A percentile compares a stretch with the other conserved stretches of the same genome.
phyloP scores from a whole-genome alignment of 1,140 invertebrate species.

The Paracyclopina nana region DNA sequence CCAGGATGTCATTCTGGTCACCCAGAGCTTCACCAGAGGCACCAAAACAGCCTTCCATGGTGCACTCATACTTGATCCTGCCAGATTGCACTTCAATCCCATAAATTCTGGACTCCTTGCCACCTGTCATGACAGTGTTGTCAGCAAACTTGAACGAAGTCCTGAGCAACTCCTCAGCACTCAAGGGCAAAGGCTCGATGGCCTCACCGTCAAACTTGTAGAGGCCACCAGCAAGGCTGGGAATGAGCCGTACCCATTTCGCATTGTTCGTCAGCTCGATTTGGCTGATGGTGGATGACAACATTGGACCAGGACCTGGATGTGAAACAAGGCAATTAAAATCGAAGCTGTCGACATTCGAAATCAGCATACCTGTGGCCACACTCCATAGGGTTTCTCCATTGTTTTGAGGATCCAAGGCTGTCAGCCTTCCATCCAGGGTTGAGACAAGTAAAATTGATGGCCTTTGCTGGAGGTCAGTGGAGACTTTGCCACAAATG shows the following conservation, averaged over 20 bases:
- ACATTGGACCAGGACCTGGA: conserved; percentile 16
- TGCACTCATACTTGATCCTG: conserved; percentile 52
- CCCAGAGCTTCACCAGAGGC: conserved; percentile 25
- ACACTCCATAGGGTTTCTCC: conserved; percentile 52
- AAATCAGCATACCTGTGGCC: conserved; percentile 29
- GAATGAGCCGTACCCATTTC: conserved; percentile 64
- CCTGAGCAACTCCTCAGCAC: conserved; percentile 57
- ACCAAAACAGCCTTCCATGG: conserved; percentile 48
- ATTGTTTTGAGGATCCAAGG: conserved; percentile 42
- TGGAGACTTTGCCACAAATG: too few species aligned
- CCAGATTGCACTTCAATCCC: conserved; percentile 52
- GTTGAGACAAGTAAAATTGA: conserved; percentile 67
- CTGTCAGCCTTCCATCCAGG: conserved; percentile 60
- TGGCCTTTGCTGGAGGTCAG: too few species aligned
- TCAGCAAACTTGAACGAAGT: conserved; percentile 59
- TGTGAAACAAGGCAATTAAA: conserved; percentile 7
- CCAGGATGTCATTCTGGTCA: conserved; percentile 22
- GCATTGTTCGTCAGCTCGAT: conserved; percentile 59
- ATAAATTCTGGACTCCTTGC: conserved; percentile 18
- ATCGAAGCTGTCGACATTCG: neutral
- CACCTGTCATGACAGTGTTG: conserved; percentile 54
- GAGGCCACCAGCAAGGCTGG: conserved; percentile 65
- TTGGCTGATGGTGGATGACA: conserved; percentile 21
- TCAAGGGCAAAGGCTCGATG: conserved; percentile 63
- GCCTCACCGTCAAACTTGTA: conserved; percentile 75